These are phyloP conservation scores for Suncus etruscus DNA, from an alignment of 2,113 vertebrate genomes.

Conservation along the genomic window DNA sequence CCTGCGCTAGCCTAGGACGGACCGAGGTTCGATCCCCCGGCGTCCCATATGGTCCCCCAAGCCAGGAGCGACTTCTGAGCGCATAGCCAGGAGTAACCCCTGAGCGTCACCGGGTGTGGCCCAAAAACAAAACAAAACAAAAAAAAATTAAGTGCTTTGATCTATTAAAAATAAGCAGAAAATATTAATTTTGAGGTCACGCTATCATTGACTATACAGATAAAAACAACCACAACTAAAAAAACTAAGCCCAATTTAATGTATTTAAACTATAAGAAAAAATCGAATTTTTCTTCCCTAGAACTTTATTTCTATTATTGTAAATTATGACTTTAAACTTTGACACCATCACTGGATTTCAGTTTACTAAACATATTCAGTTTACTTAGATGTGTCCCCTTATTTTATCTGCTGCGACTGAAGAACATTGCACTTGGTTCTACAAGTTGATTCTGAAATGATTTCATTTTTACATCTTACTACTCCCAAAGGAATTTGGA, in stretches of 20 bases:
- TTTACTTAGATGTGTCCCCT: neutral
- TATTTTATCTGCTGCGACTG: neutral
- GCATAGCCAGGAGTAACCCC: too few relatives aligned
- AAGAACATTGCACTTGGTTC: neutral
- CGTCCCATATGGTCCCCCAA: too few relatives aligned
- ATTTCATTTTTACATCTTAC: neutral
- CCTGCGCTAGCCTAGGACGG: too few relatives aligned
- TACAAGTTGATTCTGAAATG: neutral
- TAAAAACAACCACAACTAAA: neutral
- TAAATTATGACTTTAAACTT: neutral
- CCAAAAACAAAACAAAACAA: too few relatives aligned
- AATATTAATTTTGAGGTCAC: constrained; percentile 42
- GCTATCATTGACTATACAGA: neutral
- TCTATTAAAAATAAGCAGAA: neutral
- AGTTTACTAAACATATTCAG: neutral
- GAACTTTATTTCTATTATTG: constrained; percentile 26
- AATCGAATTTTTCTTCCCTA: neutral
- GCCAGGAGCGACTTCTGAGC: too few relatives aligned
- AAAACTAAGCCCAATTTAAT: constrained; percentile 15
- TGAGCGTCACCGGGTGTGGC: too few relatives aligned
- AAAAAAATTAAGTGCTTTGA: constrained; percentile 4
- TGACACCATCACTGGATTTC: neutral
- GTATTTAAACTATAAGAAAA: neutral
- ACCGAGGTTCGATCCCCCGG: too few relatives aligned
- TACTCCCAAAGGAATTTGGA: constrained; percentile 4